phyloP scores from a whole-genome alignment of 2,113 vertebrate species.

The Menura novaehollandiae region DNA sequence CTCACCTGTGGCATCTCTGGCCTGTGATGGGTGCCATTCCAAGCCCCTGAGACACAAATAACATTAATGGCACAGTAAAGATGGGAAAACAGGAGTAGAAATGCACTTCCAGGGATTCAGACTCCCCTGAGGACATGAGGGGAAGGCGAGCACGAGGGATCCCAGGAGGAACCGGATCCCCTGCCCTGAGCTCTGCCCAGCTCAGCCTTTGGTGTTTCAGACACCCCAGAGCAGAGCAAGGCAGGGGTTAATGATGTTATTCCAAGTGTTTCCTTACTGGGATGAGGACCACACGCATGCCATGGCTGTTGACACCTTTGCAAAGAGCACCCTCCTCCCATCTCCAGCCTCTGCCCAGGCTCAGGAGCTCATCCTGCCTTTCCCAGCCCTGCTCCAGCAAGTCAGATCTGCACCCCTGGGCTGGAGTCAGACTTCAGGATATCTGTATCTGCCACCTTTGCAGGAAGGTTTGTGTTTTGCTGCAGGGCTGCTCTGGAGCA shows the following conservation, averaged over 20 bases:
- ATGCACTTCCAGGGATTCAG: not conserved
- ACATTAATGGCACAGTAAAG: not conserved
- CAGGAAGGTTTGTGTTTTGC: not conserved
- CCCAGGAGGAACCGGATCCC: not conserved
- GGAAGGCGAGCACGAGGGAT: rapidly evolving
- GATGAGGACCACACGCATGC: not conserved
- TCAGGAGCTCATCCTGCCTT: not conserved
- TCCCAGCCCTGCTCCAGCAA: not conserved
- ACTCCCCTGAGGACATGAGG: rapidly evolving
- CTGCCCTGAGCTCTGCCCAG: not conserved
- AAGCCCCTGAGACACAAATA: not conserved
- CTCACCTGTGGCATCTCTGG: not conserved
- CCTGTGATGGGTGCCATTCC: not conserved
- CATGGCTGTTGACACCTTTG: not conserved
- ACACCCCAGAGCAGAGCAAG: not conserved
- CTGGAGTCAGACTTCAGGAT: not conserved
- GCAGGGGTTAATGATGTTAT: not conserved
- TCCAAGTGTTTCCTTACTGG: not conserved
- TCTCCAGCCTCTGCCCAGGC: not conserved
- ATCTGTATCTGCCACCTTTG: not conserved
- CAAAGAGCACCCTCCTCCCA: not conserved
- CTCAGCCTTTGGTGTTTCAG: not conserved
- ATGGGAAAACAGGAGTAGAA: not conserved
- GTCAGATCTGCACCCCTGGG: rapidly evolving
- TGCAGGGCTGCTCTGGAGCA: not conserved